Base-by-base conservation (phyloP, 1,140 invertebrate genomes). In the Nomia melanderi region DNA sequence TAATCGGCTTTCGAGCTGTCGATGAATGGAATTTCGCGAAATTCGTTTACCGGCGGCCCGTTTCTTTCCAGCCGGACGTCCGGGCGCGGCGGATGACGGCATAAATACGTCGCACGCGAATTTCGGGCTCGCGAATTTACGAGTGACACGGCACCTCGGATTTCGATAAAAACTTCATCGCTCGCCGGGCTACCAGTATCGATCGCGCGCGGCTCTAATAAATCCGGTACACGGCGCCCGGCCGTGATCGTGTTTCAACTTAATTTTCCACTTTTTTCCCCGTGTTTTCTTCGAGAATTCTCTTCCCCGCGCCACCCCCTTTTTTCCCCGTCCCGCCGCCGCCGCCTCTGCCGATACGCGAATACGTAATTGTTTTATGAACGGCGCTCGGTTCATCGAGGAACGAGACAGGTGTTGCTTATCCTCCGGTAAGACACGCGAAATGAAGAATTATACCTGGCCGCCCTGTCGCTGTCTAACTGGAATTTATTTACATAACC, bases 91-190 rank as follows among this genome's bases (percentile, higher is more conserved):
- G 20, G 17, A 3, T 0, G 20, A 27, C 17, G 11, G 39, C 53
- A 23, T 67, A 69, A 36, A 56, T 36, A 50, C 8, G 47, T 33
- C 5, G 23, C n/a, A 20, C 53, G 56, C 8, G 53, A 70, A 64
- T 81, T 83, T 82, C 50, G 39, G 17, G 9, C 31, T 11, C 7
- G 20, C 9, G 27, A 54, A 80, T 83, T 80, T 74, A 84, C 33
- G 54, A 74, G 64, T 74, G 78, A 70, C 59, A 57, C n/a, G 73
- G 56, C 36, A 77, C 57, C 73, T 70, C 17, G 77, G 50, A 78
- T 83, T 83, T 83, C 41, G 66, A 85, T 81, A 81, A 83, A 83
- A 75, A 71, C 27, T 77, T 85, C 81, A 84, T 80, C 81, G 80
- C 29, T 57, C 67, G 27, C 69, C n/a, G 29, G 27, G 31, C 72